Base-by-base conservation (phyloP, 2,797 vertebrate genomes). In the Cynopterus sphinx region DNA sequence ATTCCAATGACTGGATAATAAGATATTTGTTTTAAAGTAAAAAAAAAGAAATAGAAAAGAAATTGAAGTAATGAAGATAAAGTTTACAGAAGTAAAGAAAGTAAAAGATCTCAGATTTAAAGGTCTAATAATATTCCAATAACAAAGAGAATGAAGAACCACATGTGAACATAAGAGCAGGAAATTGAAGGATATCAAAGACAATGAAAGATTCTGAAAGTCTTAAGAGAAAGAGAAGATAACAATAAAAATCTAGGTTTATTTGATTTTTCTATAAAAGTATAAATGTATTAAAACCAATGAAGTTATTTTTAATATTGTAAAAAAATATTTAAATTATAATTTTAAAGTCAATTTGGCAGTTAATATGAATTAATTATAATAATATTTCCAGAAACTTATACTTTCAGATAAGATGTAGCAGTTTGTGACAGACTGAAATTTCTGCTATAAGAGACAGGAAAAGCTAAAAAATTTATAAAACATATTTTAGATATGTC, bases 101-200 rank as follows among this genome's bases (percentile, higher is more conserved):
- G 39, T 57, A 90, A 53, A 77, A 16, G 2, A 55, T 55, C 49
- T 75, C 57, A 95, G 33, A 81, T 33, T 74, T 1, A 85, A 82
- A 82, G 4, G 12, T 36, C 6, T 73, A 63, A 65, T 82, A 71
- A 78, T 84, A 36, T 94, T 65, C 22, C 51, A 79, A 74, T 83
- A 78, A 61, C 9, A 63, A 85, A 75, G 1, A 39, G 16, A 89
- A 65, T 39, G 8, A 12, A 67, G 83, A 71, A 43, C 4, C 33
- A 73, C 63, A 31, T 17, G 11, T 89, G 59, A 71, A 84, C 9
- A 57, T 51, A 19, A 75, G 6, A 63, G 1, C 39, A 73, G 13
- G 12, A 83, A 74, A 55, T 49, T 91, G 90, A 59, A 92, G 22
- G 77, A 92, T 68, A 77, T 31, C 19, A 33, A 94, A 71, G 77